Conservation (phyloP, 2,113 vertebrate genomes). For the Perca schrenkii region DNA sequence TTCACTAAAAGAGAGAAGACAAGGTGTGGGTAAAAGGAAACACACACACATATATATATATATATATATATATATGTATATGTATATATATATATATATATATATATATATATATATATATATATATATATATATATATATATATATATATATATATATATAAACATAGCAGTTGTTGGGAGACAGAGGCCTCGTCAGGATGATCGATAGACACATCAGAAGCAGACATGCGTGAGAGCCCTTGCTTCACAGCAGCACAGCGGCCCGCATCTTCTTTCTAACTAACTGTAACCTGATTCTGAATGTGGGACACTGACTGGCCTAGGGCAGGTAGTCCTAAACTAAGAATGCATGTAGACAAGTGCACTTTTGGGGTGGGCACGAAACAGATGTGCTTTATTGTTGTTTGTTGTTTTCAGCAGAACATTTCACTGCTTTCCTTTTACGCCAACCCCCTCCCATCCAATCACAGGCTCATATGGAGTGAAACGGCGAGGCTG, state of each 20-base stretch:
- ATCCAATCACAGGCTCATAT: conserved; percentile 26
- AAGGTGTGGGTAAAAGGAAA: conserved; percentile 46
- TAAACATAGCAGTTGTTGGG: background rate
- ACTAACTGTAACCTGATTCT: conserved; percentile 69
- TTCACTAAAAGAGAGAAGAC: conserved; percentile 40
- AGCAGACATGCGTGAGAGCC: conserved; percentile 57
- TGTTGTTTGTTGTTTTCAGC: conserved; percentile 52
- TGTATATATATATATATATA: too few relatives aligned
- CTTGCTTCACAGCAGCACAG: conserved; percentile 35
- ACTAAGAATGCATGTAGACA: conserved; percentile 57
- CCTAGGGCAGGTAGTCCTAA: conserved; percentile 61
- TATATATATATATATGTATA: too few relatives aligned
- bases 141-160: background rate
- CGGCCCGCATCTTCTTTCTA: conserved; percentile 51
- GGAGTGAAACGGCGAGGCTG: conserved; percentile 11
- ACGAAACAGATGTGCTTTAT: conserved; percentile 48
- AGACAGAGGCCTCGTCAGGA: conserved; percentile 31
- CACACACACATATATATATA: background rate
- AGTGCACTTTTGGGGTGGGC: conserved; percentile 48
- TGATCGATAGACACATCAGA: conserved; percentile 70
- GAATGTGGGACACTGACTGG: conserved; percentile 72
- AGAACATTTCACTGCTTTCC: conserved; percentile 16
- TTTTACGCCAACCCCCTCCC: background rate
- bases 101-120: too few relatives aligned
- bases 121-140: too few relatives aligned